These are phyloP conservation scores for cat (Felis catus) DNA, from an alignment of 2,113 vertebrate species.

Conservation along the genomic window DNA sequence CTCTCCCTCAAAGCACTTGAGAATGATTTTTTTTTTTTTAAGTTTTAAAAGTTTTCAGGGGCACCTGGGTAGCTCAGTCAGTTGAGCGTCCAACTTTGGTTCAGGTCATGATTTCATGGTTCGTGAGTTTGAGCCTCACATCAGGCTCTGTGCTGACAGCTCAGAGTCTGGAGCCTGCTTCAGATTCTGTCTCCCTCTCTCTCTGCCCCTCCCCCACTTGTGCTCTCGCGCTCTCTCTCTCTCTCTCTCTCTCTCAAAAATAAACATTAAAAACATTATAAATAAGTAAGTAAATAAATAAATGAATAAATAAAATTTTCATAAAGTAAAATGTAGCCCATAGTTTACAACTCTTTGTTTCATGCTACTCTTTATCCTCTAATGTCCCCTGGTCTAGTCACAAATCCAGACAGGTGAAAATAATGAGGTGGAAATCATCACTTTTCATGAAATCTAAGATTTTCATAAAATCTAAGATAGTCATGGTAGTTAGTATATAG, in stretches of 20 bases:
- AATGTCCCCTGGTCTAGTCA: neutral
- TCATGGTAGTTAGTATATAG: neutral
- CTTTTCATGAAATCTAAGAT: neutral
- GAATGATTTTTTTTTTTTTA: neutral
- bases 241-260: too few species aligned
- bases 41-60: neutral
- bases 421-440: neutral
- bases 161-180: too few species aligned
- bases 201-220: too few species aligned
- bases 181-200: too few species aligned
- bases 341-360: neutral
- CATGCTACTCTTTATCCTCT: neutral
- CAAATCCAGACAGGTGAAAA: neutral
- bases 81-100: too few species aligned
- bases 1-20: neutral
- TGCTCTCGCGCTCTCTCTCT: too few species aligned
- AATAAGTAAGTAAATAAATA: too few species aligned
- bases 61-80: too few species aligned
- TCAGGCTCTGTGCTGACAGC: too few species aligned
- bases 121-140: too few species aligned
- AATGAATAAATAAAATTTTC: neutral
- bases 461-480: neutral
- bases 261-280: too few species aligned
- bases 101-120: too few species aligned
- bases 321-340: neutral